These are phyloP conservation scores for Chanos chanos DNA, from an alignment of 2,797 vertebrate species.

Conservation along the genomic window DNA sequence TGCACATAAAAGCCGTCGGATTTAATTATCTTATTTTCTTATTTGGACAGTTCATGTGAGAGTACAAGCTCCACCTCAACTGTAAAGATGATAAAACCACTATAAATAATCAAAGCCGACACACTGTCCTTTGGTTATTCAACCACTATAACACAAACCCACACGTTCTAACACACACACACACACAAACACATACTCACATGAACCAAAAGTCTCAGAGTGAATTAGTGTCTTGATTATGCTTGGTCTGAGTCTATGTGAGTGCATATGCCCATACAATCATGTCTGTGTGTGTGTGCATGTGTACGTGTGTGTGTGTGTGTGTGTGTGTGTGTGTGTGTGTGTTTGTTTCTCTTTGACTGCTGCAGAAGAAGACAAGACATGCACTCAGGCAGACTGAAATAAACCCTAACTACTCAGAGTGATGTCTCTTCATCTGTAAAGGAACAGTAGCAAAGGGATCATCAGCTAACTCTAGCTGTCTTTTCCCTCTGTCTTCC, in stretches of 20 bases:
- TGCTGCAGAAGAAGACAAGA: too few species aligned
- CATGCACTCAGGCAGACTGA: slow-evolving; percentile 4
- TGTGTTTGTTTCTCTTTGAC: too few species aligned
- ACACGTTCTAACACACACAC: slow-evolving; percentile 19
- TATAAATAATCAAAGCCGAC: slow-evolving; percentile 49
- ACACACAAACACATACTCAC: slow-evolving; percentile 4
- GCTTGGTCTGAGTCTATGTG: too few species aligned
- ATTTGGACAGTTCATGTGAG: slow-evolving; percentile 31
- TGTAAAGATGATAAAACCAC: slow-evolving; percentile 26
- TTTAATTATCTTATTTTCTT: slow-evolving; percentile 54
- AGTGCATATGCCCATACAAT: not conserved
- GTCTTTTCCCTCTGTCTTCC: too few species aligned
- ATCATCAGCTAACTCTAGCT: too few species aligned
- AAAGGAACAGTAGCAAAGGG: too few species aligned
- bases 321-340: not conserved
- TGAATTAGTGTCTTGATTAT: not conserved
- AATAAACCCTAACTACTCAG: slow-evolving; percentile 13
- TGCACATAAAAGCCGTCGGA: slow-evolving; percentile 53
- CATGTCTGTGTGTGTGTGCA: not conserved
- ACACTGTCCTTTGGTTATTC: slow-evolving; percentile 6
- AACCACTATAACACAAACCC: not conserved
- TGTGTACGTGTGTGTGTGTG: not conserved
- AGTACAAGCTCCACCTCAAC: slow-evolving; percentile 20
- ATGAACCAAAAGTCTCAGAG: not conserved
- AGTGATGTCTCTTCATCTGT: too few species aligned